Evolutionary conservation across 37 sponge, comb jelly and placozoan genomes (phyloP).

Genomic region (Diacarnus erythraeanus): DNA sequence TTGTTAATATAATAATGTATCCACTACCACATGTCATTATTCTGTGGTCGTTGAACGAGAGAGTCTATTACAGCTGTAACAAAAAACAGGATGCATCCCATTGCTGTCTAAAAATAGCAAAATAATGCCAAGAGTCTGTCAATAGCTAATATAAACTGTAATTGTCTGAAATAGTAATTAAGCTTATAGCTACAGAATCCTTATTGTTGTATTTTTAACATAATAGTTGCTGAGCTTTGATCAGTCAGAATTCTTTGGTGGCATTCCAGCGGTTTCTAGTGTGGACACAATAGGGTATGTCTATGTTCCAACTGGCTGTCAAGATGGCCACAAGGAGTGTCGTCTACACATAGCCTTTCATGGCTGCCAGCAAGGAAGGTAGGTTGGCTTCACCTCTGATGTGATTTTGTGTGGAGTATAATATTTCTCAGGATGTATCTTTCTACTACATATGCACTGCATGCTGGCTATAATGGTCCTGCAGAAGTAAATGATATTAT

Average conservation of each 20-base stretch:
- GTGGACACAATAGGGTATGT: slow-evolving; percentile 81
- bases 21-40: too few relatives aligned
- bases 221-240: slow-evolving; percentile 62
- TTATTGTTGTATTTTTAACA: not conserved
- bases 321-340: slow-evolving; percentile 34
- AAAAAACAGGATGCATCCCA: too few relatives aligned
- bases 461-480: slow-evolving; percentile 64
- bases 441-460: slow-evolving; percentile 38
- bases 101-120: too few relatives aligned
- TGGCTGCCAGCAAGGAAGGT: slow-evolving; percentile 85
- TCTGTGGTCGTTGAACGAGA: too few relatives aligned
- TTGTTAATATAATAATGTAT: too few relatives aligned
- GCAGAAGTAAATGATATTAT: slow-evolving; percentile 80
- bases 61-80: too few relatives aligned
- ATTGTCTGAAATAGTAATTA: not conserved
- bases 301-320: slow-evolving; percentile 80
- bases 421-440: slow-evolving; percentile 37
- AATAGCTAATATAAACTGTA: not conserved
- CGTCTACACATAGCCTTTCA: slow-evolving; percentile 78
- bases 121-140: too few relatives aligned
- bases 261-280: slow-evolving; percentile 18
- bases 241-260: slow-evolving; percentile 70
- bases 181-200: not conserved
- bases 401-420: too few relatives aligned
- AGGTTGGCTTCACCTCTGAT: not conserved